Evolutionary conservation across 2,888 invertebrate species (phyloP), one percentile per base, ranked within the genome.

Genomic region (Eretmocerus hayati): DNA sequence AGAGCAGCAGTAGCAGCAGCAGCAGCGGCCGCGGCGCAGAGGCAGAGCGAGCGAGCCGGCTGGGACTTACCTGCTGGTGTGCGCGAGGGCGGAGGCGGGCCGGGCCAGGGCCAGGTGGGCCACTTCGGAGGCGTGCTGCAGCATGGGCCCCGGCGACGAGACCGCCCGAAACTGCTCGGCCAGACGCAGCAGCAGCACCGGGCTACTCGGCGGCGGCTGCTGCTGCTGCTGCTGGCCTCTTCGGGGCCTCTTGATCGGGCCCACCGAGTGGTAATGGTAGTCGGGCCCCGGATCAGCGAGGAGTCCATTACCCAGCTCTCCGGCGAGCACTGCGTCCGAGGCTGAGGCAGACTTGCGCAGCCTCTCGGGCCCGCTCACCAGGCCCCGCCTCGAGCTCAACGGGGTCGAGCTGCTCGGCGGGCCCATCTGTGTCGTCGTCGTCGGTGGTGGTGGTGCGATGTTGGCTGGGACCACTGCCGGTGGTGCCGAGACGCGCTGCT

Each of bases 131-230:
- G n/a, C n/a, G n/a, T n/a, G n/a, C n/a, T n/a, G n/a, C n/a, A n/a
- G n/a, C n/a, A n/a, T n/a, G 53, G 73, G 70, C 64, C 72, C 73
- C 46, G 74, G 74, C 50, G 74, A 74, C 62, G 74, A 74, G 3
- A 72, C 69, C 48, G 74, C 73, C 53, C 73, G 63, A 46, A 73
- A 65, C 48, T 71, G 71, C 52, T 71, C 67, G 32, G 58, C 62
- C 42, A 71, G 53, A 54, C 61, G 58, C 46, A 70, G 58, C 37
- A 69, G 63, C 22, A 69, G 71, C 31, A 68, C 69, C 9, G 60
- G 64, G 5, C 39, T 42, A 18, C 61, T 64, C 46, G 66, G 65
- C 46, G n/a, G n/a, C n/a, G n/a, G n/a, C n/a, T n/a, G n/a, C 67
- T 69, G 49, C 70, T 67, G 50, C 64, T 70, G 44, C 70, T 67